Conservation (phyloP, 2,113 vertebrate species). For the Galbula dea region DNA sequence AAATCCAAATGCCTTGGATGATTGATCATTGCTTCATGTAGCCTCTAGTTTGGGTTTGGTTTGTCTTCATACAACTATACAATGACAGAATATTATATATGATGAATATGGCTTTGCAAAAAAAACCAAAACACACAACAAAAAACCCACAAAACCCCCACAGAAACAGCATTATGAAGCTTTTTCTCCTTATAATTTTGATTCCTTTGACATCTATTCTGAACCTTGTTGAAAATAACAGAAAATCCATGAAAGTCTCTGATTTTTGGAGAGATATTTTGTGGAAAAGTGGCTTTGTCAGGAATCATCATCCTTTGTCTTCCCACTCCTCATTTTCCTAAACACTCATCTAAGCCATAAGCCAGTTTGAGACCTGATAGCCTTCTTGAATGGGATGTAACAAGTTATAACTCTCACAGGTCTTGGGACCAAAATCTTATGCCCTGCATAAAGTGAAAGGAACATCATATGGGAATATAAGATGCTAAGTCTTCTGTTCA, state of each 20-base stretch:
- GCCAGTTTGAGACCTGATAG: background rate
- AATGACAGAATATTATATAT: background rate
- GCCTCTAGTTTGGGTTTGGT: background rate
- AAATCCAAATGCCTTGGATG: constrained; percentile 1
- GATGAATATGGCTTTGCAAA: background rate
- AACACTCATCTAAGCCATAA: background rate
- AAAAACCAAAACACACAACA: too few species aligned
- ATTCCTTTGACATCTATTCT: background rate
- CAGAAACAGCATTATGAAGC: background rate
- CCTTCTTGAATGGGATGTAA: background rate
- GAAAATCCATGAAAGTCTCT: background rate
- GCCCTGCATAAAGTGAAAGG: background rate
- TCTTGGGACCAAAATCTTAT: background rate
- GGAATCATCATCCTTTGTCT: background rate
- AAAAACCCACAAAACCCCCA: background rate
- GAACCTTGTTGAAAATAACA: background rate
- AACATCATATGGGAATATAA: background rate
- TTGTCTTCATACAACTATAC: background rate
- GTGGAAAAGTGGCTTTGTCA: background rate
- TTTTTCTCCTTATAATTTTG: background rate
- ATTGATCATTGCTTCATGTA: background rate
- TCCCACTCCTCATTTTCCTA: background rate
- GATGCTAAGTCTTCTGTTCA: background rate
- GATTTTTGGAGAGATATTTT: background rate
- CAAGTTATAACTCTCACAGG: background rate